Evolutionary conservation across 2,797 vertebrate species (phyloP).

Genomic region (Percopsis omiscomaycus): DNA sequence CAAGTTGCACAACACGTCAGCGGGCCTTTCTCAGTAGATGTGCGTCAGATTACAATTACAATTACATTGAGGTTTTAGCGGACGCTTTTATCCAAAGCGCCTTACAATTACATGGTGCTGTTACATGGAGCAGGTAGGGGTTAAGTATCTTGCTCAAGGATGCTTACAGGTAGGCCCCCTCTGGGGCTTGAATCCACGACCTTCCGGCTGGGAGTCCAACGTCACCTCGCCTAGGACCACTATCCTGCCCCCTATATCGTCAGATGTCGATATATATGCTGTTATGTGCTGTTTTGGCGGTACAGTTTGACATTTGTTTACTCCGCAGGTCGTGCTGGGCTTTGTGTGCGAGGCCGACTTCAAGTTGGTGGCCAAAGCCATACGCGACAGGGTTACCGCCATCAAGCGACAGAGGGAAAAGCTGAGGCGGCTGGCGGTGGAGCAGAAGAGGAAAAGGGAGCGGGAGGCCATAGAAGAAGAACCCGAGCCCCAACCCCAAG

Average conservation of each 20-base stretch:
- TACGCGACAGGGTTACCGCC: conserved; percentile 87
- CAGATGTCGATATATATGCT: too few species aligned
- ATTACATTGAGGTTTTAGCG: too few species aligned
- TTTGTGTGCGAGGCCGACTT: conserved; percentile 93
- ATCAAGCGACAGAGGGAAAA: conserved; percentile 93
- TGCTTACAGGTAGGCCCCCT: too few species aligned
- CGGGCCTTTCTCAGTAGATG: not conserved
- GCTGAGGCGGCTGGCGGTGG: conserved; percentile 77
- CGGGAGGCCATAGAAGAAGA: conserved; percentile 78
- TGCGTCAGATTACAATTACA: too few species aligned
- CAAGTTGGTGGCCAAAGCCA: conserved; percentile 92
- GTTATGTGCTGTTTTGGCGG: not conserved
- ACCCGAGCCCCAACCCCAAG: conserved; percentile 62
- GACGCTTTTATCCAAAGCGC: too few species aligned
- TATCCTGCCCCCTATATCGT: too few species aligned
- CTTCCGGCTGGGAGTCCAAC: too few species aligned
- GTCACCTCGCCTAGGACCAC: too few species aligned
- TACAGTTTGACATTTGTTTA: conserved; percentile 35
- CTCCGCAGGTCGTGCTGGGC: conserved; percentile 86
- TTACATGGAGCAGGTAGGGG: too few species aligned
- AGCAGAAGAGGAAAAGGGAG: conserved; percentile 66
- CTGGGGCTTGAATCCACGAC: too few species aligned
- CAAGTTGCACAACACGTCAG: conserved; percentile 2
- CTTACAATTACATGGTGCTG: too few species aligned
- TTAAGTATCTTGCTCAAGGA: too few species aligned